Evolutionary conservation across 2,888 invertebrate genomes (phyloP), one percentile per base, ranked within the genome.

Genomic region (Meloe dianella): DNA sequence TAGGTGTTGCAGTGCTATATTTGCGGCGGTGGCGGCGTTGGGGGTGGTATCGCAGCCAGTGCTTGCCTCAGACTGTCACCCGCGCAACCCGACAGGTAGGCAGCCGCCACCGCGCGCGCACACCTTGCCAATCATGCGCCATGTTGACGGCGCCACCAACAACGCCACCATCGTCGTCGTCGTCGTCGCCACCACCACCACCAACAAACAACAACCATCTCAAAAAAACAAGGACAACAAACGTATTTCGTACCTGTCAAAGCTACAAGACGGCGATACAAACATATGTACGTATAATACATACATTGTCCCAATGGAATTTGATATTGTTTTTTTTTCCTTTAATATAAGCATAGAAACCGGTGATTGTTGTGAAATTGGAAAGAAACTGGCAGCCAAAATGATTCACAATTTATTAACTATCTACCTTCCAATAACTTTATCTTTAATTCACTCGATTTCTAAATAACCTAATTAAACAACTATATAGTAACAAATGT

Each of bases 41-140:
- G 87, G 85, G 87, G 86, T 87, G 86, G 86, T 87, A 73, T 75
- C 76, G 77, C 87, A 85, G 86, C 86, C 87, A 86, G 81, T 80
- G 80, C 78, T 81, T 76, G 80, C 77, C 80, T 81, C 81, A 79
- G 79, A 81, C 81, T 82, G 81, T 82, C 84, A 75, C 78, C 78
- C 82, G 82, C 85, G 81, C 84, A 83, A 82, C 83, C 83, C 81
- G 79, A 83, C 84, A 84, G 84, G 84, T 82, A 81, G 80, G 81
- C 80, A 79, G 67, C 67, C 71, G 72, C 71, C 71, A 68, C 69
- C 71, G 73, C 70, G 74, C 74, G 71, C 74, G 74, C 73, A 71
- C 72, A 71, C 72, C 74, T 71, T 70, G 29, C 56, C 56, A 66
- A 65, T 69, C 71, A 66, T 67, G 67, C 71, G 68, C 70, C 64